Base-by-base conservation (phyloP, 37 sponge, comb jelly and placozoan species). In the Chondrosia reniformis region DNA sequence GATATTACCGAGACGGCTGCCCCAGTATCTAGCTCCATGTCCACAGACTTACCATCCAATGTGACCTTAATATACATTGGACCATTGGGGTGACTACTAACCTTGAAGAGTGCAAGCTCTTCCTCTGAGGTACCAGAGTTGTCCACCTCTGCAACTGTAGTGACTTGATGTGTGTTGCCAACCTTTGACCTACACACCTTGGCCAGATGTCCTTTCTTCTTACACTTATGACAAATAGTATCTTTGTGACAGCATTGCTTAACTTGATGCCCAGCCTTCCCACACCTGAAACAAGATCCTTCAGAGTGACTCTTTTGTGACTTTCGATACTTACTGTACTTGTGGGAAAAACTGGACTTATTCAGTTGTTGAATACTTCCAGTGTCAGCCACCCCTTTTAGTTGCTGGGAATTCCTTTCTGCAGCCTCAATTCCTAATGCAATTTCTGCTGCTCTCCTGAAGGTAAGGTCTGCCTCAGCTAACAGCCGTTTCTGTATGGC, bases 181-280 rank as follows among this genome's bases (percentile, higher is more conserved):
- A 34, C 6, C 3, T 49, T 19, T 4, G 43, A 57, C 19, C 39
- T 21, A 36, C 77, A 77, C 19, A 77, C 77, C 24, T 19, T 12
- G 17, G 77, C 77, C 36, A 77, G 7, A 42, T 77, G 77, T 33
- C 77, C 77, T 41, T 77, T 77, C 77, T 77, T 77, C 24, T 57
- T 59, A 42, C 77, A 77, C 10, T 77, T 4, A 33, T 57, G 57
- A 31, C 77, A 77, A 1, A 10, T 25, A 33, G n/a, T 19, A 77
- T 57, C 62, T 25, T 8, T 33, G 21, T 59, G 33, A 3, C 61
- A 17, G 13, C 77, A 77, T 4, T 33, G 3, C 1, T 37, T 31
- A 13, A 22, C 61, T 36, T 4, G 41, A 42, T 77, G 77, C 15
- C 32, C 27, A 4, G 59, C 17, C n/a, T 30, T 41, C 10, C 77